A percentile compares a stretch with the other conserved stretches of the same genome.
These are phyloP conservation scores for Molorchus minor DNA, from an alignment of 2,888 invertebrate species.

Conservation along the genomic window DNA sequence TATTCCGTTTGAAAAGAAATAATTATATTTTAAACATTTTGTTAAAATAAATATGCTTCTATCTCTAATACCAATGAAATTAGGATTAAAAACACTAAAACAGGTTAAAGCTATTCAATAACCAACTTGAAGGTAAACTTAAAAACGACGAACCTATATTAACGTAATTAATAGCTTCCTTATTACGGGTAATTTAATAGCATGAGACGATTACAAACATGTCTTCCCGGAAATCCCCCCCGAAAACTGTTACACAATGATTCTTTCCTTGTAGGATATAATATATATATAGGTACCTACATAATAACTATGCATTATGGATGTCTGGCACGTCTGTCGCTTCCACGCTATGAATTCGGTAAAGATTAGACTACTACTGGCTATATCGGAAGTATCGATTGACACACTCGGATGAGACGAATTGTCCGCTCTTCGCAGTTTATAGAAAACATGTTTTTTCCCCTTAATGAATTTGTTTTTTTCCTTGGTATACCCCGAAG, in stretches of 20 bases:
- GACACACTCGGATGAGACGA: background rate
- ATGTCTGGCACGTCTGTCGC: constrained; percentile 14
- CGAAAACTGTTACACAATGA: constrained; percentile 33
- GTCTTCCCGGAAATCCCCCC: constrained; percentile 40
- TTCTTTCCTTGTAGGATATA: constrained; percentile 34
- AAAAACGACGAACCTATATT: constrained; percentile 5
- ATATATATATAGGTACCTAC: no score
- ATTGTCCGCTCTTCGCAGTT: background rate
- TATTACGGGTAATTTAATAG: constrained; percentile 22
- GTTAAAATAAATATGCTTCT: no score
- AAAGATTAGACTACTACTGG: background rate
- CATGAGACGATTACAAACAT: constrained; percentile 30
- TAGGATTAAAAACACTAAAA: no score
- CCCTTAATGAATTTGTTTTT: background rate
- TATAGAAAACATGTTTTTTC: background rate
- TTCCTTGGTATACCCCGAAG: background rate
- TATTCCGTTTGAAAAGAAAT: no score
- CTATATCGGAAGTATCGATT: background rate
- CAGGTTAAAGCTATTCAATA: no score
- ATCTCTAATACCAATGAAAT: no score
- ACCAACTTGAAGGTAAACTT: background rate
- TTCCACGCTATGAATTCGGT: background rate
- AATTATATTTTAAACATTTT: no score
- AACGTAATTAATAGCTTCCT: constrained; percentile 25
- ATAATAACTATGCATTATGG: no score